phyloP scores from a whole-genome alignment of 2,888 invertebrate species.

The Cantharis nigra region DNA sequence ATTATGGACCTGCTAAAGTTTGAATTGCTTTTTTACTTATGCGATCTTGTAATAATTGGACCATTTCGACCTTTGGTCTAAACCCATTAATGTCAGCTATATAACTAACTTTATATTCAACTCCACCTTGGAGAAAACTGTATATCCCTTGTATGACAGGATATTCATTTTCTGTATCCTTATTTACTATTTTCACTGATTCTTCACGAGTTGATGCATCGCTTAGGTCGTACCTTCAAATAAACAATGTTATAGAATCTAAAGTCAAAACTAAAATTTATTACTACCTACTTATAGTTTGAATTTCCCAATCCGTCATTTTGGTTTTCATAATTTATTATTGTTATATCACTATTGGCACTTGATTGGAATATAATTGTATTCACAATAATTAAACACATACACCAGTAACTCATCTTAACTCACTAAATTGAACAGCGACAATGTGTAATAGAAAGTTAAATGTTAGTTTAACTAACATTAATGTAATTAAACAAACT shows the following conservation, averaged over 20 bases:
- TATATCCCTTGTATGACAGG: conserved; percentile 49
- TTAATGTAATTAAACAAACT: too few species aligned
- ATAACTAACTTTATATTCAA: conserved; percentile 56
- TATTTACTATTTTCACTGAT: conserved; percentile 51
- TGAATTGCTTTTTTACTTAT: conserved; percentile 37
- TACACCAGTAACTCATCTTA: too few species aligned
- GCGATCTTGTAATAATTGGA: conserved; percentile 36
- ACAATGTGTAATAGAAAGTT: too few species aligned
- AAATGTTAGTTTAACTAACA: too few species aligned
- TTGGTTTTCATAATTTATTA: not conserved
- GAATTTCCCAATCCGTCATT: not conserved
- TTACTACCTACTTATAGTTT: not conserved
- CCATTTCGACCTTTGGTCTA: conserved; percentile 53
- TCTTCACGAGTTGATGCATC: conserved; percentile 60
- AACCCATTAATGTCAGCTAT: conserved; percentile 47
- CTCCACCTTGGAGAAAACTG: conserved; percentile 57
- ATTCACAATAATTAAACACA: too few species aligned
- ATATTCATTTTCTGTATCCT: conserved; percentile 40
- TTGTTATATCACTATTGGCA: not conserved
- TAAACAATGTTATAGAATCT: not conserved
- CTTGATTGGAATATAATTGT: too few species aligned
- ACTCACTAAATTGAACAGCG: too few species aligned
- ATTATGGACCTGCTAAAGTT: too few species aligned
- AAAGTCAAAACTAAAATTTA: not conserved
- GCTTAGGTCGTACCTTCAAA: conserved; percentile 56